Evolutionary conservation across 1,140 invertebrate genomes (phyloP).

Genomic region (Achatina immaculata): DNA sequence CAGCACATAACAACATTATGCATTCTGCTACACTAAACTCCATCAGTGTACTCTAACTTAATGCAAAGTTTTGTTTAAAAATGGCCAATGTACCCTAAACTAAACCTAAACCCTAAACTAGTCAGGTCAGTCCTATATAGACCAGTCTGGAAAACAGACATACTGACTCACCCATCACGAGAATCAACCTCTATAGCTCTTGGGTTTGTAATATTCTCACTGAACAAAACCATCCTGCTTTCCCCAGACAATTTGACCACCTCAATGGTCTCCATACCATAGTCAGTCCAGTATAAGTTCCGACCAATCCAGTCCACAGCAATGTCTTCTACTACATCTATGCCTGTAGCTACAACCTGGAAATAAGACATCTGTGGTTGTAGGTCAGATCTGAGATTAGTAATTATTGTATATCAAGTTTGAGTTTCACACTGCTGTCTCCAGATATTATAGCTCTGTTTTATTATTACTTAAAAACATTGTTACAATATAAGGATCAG

Average conservation of each 20-base stretch:
- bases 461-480: too few species aligned
- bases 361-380: conserved; percentile 32
- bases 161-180: conserved; percentile 77
- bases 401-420: too few species aligned
- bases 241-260: conserved; percentile 88
- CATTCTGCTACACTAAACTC: too few species aligned
- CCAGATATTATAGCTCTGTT: too few species aligned
- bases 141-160: neutral
- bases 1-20: too few species aligned
- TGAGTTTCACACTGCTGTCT: too few species aligned
- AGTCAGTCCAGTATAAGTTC: conserved; percentile 97
- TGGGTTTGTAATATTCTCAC: conserved; percentile 94
- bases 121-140: neutral
- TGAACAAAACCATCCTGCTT: conserved; percentile 86
- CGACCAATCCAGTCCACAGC: conserved; percentile 96
- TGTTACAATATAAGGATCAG: too few species aligned
- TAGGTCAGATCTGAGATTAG: neutral
- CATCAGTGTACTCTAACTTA: too few species aligned
- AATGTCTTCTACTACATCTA: conserved; percentile 93
- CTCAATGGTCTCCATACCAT: conserved; percentile 92
- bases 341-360: conserved; percentile 78
- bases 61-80: too few species aligned
- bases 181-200: conserved; percentile 95
- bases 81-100: too few species aligned
- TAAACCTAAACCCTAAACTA: too few species aligned